These are phyloP conservation scores for Suncus etruscus DNA, from an alignment of 2,113 vertebrate species.

Conservation along the genomic window DNA sequence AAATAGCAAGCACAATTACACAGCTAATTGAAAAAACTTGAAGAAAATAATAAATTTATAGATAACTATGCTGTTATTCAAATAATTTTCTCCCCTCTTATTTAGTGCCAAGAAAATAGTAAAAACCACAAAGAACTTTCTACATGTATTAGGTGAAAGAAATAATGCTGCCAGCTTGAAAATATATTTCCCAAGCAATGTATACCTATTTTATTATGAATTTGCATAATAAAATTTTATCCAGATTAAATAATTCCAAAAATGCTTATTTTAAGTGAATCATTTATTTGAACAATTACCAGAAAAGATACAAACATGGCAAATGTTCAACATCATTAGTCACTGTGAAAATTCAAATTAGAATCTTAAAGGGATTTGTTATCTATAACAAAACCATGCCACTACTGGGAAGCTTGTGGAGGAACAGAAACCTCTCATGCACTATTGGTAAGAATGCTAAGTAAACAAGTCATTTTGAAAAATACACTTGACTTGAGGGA, in stretches of 20 bases:
- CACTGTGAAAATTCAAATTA: neutral
- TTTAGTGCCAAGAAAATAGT: neutral
- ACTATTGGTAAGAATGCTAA: neutral
- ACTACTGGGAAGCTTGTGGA: neutral
- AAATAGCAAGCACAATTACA: no score
- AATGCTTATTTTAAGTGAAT: neutral
- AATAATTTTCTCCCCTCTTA: no score
- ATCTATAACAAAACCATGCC: neutral
- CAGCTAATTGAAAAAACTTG: no score
- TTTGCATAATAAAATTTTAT: neutral
- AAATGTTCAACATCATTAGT: neutral
- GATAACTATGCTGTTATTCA: no score
- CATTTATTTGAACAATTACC: neutral
- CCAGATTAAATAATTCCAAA: neutral
- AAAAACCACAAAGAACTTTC: neutral
- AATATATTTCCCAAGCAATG: neutral
- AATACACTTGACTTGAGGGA: neutral
- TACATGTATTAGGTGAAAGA: neutral
- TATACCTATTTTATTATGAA: no score
- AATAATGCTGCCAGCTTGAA: neutral
- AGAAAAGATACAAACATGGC: neutral
- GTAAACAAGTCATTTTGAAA: neutral
- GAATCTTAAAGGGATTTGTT: neutral
- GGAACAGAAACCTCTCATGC: neutral
- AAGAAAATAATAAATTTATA: no score